Evolutionary conservation across 2,113 vertebrate genomes (phyloP), one percentile per base, ranked within the genome.

Genomic region (Phoenicopterus ruber): DNA sequence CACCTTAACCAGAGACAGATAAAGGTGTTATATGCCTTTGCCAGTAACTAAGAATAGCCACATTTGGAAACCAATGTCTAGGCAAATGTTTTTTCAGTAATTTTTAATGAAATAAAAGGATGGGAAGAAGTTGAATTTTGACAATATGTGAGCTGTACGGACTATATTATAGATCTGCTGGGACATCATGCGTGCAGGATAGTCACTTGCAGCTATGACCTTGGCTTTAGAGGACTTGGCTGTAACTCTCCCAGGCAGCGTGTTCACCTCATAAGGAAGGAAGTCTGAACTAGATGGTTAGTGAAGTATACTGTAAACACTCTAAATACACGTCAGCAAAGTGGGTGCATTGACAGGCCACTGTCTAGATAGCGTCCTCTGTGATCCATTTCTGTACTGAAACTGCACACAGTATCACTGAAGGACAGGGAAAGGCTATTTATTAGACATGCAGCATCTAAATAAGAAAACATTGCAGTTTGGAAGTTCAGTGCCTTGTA

Each of bases 401-500:
- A 54, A 20, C 66, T 76, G 49, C n/a, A 22, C 49, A 3, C 11
- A 32, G 32, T 22, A 54, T 38, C 91, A 82, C 55, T 61, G 91
- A 78, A 58, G 83, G 82, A 67, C 71, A 72, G 83, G n/a, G 38
- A 58, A 89, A 14, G 59, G 77, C 70, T 84, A 74, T 94, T 91
- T 88, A 59, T 90, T 85, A 93, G 65, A 54, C 18, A 9, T 31
- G 36, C 10, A 86, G 54, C 55, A 86, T 89, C 92, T 89, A 91
- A 88, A 89, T 62, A 86, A 76, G 92, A 74, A 88, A 84, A 86
- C 62, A 88, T 19, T 22, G 20, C 65, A 29, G 44, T 88, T 96
- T 90, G 94, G 81, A 92, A 83, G 95, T 97, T 96, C 96, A 97
- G 67, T 93, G 93, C 77, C 94, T 96, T 74, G 85, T 81, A 87